Base-by-base conservation (phyloP, 2,113 vertebrate genomes). In the Zosterops borbonicus region DNA sequence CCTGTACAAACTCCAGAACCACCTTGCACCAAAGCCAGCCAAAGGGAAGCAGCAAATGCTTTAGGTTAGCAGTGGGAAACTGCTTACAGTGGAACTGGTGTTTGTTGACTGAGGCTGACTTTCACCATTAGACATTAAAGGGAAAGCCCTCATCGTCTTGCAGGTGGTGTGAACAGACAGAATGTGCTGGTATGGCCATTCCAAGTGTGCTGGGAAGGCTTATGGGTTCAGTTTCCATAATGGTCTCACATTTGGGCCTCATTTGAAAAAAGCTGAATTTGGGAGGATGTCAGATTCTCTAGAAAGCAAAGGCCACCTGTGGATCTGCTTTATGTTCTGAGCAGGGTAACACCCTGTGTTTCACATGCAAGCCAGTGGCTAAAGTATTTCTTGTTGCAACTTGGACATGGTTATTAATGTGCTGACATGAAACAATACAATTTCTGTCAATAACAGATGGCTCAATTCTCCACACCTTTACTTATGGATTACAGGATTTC, bases 381-480 rank as follows among this genome's bases (percentile, higher is more conserved):
- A 4, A 76, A 87, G 9, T 37, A 53, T 64, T 87, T 94, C 93
- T 91, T 97, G 83, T 95, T 96, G 19, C 55, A 93, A 95, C 81
- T 94, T 96, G 87, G 92, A 95, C 14, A 7, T 70, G 64, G 59
- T 81, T 89, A 41, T 31, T 92, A 85, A 81, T 8, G 20, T 73
- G 53, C 78, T 94, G 65, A 73, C 24, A 10, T 5, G 6, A 94
- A 95, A 93, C 90, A 96, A 63, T 94, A 64, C 62, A 2, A 25
- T 82, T 94, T 82, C 42, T 95, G 87, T 79, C 92, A 65, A 39
- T 94, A 93, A 89, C 92, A 97, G 91, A 90, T 97, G 89, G 80
- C 62, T 95, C 95, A 39, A 12, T 84, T 97, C 76, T 75, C 86
- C 79, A 75, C 81, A 15, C 58, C 82, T 96, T 75, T 81, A 69